These are phyloP conservation scores for Acrobasis repandana DNA, from an alignment of 2,888 invertebrate species.

Conservation along the genomic window DNA sequence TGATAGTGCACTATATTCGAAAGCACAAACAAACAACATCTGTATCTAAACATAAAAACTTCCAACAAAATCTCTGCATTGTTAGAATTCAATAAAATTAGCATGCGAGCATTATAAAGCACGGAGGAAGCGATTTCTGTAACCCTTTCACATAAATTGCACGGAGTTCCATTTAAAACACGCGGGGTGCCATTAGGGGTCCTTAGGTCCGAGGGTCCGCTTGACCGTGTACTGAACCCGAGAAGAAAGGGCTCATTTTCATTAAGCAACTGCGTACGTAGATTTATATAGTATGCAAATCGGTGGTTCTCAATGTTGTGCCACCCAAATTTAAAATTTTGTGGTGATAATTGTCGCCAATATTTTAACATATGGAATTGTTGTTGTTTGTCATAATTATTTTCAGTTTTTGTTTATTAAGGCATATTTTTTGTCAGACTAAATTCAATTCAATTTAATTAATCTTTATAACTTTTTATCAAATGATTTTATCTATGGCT, in stretches of 20 bases:
- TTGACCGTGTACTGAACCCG: slow-evolving; percentile 58
- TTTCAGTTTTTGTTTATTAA: too few relatives aligned
- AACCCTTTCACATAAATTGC: slow-evolving; percentile 79
- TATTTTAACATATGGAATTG: too few relatives aligned
- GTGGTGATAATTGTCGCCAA: background rate
- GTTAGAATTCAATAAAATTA: slow-evolving; percentile 50
- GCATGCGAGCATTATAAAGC: slow-evolving; percentile 61
- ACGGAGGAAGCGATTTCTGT: slow-evolving; percentile 60
- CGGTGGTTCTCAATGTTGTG: slow-evolving; percentile 53
- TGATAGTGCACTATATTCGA: background rate
- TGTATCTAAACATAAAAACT: background rate
- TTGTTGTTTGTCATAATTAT: too few relatives aligned
- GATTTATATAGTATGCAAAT: slow-evolving; percentile 62
- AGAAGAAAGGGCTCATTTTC: slow-evolving; percentile 81
- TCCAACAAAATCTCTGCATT: slow-evolving; percentile 29
- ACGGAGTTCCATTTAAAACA: slow-evolving; percentile 75
- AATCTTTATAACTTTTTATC: too few relatives aligned
- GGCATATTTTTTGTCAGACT: too few relatives aligned
- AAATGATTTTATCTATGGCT: too few relatives aligned
- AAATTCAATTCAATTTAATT: too few relatives aligned
- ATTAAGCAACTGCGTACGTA: slow-evolving; percentile 73
- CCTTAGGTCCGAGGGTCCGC: slow-evolving; percentile 57
- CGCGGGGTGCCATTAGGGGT: slow-evolving; percentile 63
- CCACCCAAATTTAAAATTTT: background rate
- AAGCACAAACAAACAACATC: background rate